These are phyloP conservation scores for Tachuris rubrigastra DNA, from an alignment of 2,113 vertebrate genomes.

Conservation along the genomic window DNA sequence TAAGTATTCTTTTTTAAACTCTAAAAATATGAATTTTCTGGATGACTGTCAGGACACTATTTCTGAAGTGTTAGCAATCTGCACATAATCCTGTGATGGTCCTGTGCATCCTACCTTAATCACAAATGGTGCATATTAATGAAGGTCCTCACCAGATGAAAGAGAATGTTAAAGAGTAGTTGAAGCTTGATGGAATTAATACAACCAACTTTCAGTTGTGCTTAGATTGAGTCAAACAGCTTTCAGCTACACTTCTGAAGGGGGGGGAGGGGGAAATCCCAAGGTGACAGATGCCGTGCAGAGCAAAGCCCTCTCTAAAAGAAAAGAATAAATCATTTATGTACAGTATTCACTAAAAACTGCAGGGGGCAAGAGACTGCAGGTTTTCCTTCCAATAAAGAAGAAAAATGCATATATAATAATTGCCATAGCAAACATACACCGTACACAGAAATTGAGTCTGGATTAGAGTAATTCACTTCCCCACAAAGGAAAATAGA, in stretches of 20 bases:
- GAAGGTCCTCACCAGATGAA: constrained; percentile 28
- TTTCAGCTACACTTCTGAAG: constrained; percentile 29
- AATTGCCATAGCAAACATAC: background rate
- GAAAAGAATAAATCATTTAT: constrained; percentile 47
- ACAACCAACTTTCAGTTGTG: background rate
- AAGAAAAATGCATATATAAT: background rate
- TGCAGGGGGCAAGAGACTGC: constrained; percentile 51
- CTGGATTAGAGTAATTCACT: background rate
- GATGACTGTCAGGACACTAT: background rate
- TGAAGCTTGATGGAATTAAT: constrained; percentile 36
- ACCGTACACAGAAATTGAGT: background rate
- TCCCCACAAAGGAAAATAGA: background rate
- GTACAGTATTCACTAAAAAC: constrained; percentile 39
- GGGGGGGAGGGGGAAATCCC: background rate
- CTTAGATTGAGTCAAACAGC: constrained; percentile 19
- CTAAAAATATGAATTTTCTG: background rate
- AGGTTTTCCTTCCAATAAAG: constrained; percentile 37
- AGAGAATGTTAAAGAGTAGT: constrained; percentile 41
- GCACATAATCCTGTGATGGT: background rate
- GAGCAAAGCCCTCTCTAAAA: constrained; percentile 41
- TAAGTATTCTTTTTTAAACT: background rate
- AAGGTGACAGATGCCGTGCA: background rate
- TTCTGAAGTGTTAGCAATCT: background rate
- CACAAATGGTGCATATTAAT: constrained; percentile 46
- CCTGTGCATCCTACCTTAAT: constrained; percentile 45